Conservation (phyloP, 2,797 vertebrate species). For the Gallinago nigripennis region DNA sequence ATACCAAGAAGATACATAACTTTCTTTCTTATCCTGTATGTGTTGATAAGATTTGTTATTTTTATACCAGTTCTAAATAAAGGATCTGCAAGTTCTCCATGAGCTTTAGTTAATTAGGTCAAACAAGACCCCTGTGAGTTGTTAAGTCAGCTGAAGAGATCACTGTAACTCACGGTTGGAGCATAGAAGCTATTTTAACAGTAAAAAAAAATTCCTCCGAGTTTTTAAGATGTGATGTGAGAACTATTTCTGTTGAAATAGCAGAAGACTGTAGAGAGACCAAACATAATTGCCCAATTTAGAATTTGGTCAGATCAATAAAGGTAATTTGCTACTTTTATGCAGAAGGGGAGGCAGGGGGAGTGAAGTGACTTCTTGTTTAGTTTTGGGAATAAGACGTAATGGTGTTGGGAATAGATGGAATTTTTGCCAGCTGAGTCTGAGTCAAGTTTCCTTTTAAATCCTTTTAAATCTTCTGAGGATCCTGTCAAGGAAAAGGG, state of each 20-base stretch:
- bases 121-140: constrained; percentile 56
- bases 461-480: neutral
- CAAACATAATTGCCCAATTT: constrained; percentile 21
- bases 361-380: neutral
- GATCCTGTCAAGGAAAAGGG: neutral
- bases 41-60: constrained; percentile 46
- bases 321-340: neutral
- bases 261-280: constrained; percentile 37
- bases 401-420: neutral
- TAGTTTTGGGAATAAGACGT: neutral
- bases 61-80: constrained; percentile 56
- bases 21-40: neutral
- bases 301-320: constrained; percentile 25
- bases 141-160: constrained; percentile 60
- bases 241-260: constrained; percentile 37
- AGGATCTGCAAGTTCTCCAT: constrained; percentile 35
- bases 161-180: constrained; percentile 17
- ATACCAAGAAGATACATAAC: neutral
- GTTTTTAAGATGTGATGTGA: constrained; percentile 43
- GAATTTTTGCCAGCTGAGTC: neutral
- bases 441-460: neutral
- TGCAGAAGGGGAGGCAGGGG: neutral
- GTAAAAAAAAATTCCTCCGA: constrained; percentile 32
- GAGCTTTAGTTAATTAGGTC: constrained; percentile 64
- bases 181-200: constrained; percentile 57